Conservation (phyloP, 2,113 vertebrate genomes). For the Seriola aureovittata region DNA sequence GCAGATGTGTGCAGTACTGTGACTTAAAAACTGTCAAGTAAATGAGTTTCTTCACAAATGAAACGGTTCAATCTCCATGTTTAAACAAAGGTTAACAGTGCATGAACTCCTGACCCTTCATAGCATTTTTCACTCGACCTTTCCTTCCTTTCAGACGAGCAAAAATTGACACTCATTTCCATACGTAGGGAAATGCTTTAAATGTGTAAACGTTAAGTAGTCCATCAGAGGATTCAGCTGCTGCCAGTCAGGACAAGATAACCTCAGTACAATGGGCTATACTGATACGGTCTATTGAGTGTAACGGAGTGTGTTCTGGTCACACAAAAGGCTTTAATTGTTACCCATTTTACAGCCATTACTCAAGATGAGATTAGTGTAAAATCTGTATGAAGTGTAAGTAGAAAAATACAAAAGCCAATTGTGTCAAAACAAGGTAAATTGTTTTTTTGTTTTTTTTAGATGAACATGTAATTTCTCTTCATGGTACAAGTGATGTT, state of each 20-base stretch:
- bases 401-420: neutral
- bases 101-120: no score
- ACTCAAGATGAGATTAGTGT: neutral
- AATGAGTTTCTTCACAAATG: neutral
- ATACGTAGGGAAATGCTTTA: neutral
- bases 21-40: no score
- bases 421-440: neutral
- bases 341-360: neutral
- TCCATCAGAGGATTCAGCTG: neutral
- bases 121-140: no score
- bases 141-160: no score
- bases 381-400: neutral
- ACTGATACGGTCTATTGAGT: neutral
- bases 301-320: neutral
- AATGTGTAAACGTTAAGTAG: neutral
- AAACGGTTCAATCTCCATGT: neutral
- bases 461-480: neutral
- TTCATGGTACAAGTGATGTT: neutral
- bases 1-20: neutral
- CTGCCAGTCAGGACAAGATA: neutral
- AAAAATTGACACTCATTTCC: neutral
- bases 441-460: neutral
- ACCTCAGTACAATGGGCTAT: neutral
- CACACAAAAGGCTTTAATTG: neutral
- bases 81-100: neutral